A percentile compares a stretch with the other conserved stretches of the same genome.
Conservation (phyloP, 2,888 invertebrate species). For the Micoletzkya japonica region DNA sequence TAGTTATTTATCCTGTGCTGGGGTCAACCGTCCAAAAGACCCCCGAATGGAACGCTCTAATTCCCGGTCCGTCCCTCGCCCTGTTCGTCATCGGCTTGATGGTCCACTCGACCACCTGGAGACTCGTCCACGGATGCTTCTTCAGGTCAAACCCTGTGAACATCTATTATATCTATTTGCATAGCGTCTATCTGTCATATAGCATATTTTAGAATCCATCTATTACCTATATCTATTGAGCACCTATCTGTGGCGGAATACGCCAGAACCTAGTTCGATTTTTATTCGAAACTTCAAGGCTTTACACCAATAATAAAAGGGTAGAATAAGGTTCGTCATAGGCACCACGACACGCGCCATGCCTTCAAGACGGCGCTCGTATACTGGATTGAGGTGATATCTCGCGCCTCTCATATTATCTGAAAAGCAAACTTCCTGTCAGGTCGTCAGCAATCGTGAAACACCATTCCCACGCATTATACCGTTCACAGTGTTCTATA, state of each 20-base stretch:
- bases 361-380: slow-evolving; percentile 45
- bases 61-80: slow-evolving; percentile 2
- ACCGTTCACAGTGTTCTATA: background rate
- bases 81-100: slow-evolving; percentile 29
- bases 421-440: too few species aligned
- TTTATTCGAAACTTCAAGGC: too few species aligned
- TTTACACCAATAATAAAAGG: background rate
- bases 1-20: too few species aligned
- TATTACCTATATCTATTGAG: background rate
- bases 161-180: too few species aligned
- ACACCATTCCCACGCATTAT: too few species aligned
- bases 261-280: too few species aligned
- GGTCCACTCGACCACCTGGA: slow-evolving; percentile 57
- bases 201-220: slow-evolving; percentile 28
- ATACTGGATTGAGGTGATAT: slow-evolving; percentile 47
- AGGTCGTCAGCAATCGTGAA: too few species aligned
- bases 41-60: too few species aligned
- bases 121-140: slow-evolving; percentile 52
- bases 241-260: too few species aligned
- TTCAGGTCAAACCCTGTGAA: too few species aligned
- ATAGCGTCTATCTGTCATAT: slow-evolving; percentile 11
- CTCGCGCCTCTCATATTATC: background rate
- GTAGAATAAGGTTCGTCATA: slow-evolving; percentile 23
- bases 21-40: too few species aligned
- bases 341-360: slow-evolving; percentile 44